These are phyloP conservation scores for Eupithecia exiguata DNA, from an alignment of 2,888 invertebrate genomes.

Conservation along the genomic window DNA sequence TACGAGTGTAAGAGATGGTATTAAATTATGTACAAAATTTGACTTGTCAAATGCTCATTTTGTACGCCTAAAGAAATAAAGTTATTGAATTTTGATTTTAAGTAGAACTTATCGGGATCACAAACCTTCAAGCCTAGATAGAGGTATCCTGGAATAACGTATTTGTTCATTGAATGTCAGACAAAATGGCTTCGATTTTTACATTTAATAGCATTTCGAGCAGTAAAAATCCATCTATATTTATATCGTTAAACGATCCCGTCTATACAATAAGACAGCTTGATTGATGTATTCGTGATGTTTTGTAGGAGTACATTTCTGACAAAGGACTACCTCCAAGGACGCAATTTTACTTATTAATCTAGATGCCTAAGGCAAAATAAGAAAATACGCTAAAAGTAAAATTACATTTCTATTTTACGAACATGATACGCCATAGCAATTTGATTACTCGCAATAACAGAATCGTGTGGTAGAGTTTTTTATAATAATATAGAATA, in stretches of 20 bases:
- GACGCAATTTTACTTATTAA: slow-evolving; percentile 61
- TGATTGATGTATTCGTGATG: slow-evolving; percentile 75
- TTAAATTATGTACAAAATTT: too few relatives aligned
- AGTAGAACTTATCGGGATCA: not conserved
- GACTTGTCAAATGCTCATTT: too few relatives aligned
- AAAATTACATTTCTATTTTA: not conserved
- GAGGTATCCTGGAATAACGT: too few relatives aligned
- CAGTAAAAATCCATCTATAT: slow-evolving; percentile 62
- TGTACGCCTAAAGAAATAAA: too few relatives aligned
- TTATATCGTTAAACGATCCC: slow-evolving; percentile 61
- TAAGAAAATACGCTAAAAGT: slow-evolving; percentile 29
- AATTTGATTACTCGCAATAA: not conserved
- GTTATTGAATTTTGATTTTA: too few relatives aligned
- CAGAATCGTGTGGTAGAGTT: not conserved
- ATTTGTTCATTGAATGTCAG: not conserved
- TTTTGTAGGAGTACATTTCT: slow-evolving; percentile 60
- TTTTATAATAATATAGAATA: too few relatives aligned
- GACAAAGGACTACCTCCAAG: slow-evolving; percentile 59
- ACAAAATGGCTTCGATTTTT: slow-evolving; percentile 48
- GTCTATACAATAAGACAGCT: slow-evolving; percentile 73
- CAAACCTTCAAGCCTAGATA: not conserved
- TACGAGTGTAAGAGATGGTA: not conserved
- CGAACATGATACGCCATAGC: not conserved
- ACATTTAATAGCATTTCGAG: slow-evolving; percentile 63
- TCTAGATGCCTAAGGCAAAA: not conserved